Evolutionary conservation across 2,888 invertebrate species (phyloP), one percentile per base, ranked within the genome.

Genomic region (Mythimna impura): DNA sequence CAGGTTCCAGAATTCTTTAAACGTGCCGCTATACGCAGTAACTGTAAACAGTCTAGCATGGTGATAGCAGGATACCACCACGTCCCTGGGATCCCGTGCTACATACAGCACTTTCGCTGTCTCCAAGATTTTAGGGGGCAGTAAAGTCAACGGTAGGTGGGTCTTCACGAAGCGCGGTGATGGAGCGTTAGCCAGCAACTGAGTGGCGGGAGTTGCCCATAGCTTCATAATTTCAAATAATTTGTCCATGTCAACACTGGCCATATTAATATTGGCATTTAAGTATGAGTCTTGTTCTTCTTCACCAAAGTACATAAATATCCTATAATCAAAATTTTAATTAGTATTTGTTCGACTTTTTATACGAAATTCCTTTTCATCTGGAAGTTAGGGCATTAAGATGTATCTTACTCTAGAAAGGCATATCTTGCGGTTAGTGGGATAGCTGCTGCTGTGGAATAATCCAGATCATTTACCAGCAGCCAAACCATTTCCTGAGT

Each of bases 11-110:
- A 97, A 97, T 69, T 95, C 95, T 65, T 94, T 92, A 80, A 97
- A 97, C 82, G 97, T 96, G 17, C 97, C 97, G 0, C 87, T 84
- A 83, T 96, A 97, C 0, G 96, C 97, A 82, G 96, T 96, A 0
- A 97, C 0, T 25, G 50, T 97, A 72, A 97, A 77, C n/a, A 86
- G 54, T 95, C n/a, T 94, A 88, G 97, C 97, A 63, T 98, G 96
- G 89, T 98, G 97, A 89, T 97, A 98, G 89, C 96, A 98, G 0
- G 98, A 98, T 0, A 98, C 97, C 0, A 97, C 97, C 0, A 98
- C 97, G 91, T 98, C 98, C 91, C 98, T 98, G 0, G 98, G 98
- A 93, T 98, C 98, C 72, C 98, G 96, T 0, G 98, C 97, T 0
- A 98, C 97, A 88, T 98, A 98, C 66, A 98, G 96, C 1, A 98